Base-by-base conservation (phyloP, 2,888 invertebrate species). In the Sminthurinus aureus region DNA sequence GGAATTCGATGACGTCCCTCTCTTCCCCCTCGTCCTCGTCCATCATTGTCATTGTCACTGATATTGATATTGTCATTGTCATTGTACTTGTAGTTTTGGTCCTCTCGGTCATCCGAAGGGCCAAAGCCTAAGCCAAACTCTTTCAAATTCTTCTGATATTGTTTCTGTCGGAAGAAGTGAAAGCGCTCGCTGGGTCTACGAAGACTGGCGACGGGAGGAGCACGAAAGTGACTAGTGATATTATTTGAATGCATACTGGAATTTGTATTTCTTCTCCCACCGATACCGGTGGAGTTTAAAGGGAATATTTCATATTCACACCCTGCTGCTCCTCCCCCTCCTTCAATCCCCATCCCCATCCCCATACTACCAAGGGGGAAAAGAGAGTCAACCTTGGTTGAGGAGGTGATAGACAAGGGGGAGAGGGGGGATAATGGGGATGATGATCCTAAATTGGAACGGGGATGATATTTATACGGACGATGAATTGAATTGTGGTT, bases 61-160 rank as follows among this genome's bases (percentile, higher is more conserved):
- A 26, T 26, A 24, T n/a, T n/a, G n/a, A 51, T 51, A 8, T 18
- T 51, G n/a, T 2, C 58, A 58, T 50, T 13, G 22, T 6, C 58
- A 18, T 11, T 6, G 69, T 11, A 1, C 1, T 38, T 38, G 38
- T 38, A 38, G 22, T 6, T 22, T 4, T 38, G 38, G 15, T 11
- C 15, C 12, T 20, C 64, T 64, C 64, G 22, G 1, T 18, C 12
- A 26, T 50, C 18, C 13, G 76, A 22, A 1, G 76, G 76, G 9
- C 76, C 76, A 20, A 81, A 81, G 11, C 83, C 79, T 0, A 83
- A 64, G 4, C 83, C 83, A 52, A 83, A 83, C 58, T 83, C 83
- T 51, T 83, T 83, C 78, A 83, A 64, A 73, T 83, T 83, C n/a
- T 79, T 78, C 64, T 83, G 83, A 79, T 83, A 83, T 66, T 79